Evolutionary conservation across 2,113 vertebrate genomes (phyloP).

Genomic region (Eptesicus fuscus): DNA sequence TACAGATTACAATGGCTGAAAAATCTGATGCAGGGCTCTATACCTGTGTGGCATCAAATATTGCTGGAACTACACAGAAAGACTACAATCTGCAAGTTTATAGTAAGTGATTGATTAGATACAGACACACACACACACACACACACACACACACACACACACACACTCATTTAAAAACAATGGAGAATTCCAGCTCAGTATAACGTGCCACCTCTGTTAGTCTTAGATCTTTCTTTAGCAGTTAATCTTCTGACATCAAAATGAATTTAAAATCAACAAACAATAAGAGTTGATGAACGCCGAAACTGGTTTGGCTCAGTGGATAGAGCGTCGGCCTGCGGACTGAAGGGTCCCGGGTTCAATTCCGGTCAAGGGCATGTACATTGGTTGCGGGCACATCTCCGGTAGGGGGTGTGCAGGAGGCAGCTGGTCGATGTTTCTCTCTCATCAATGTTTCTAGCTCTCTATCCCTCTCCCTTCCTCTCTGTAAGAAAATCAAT

Average conservation of each 20-base stretch:
- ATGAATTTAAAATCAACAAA: not conserved
- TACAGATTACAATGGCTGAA: conserved; percentile 89
- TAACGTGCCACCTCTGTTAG: not conserved
- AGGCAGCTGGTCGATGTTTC: too few relatives aligned
- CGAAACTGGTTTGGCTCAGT: too few relatives aligned
- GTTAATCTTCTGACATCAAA: not conserved
- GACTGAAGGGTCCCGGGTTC: too few relatives aligned
- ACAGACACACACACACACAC: too few relatives aligned
- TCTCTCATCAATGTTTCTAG: too few relatives aligned
- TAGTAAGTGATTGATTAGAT: conserved; percentile 77
- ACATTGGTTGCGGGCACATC: too few relatives aligned
- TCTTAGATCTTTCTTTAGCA: not conserved
- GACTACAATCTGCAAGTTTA: conserved; percentile 94
- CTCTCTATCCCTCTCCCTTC: too few relatives aligned
- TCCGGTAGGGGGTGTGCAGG: too few relatives aligned
- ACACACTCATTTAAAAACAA: not conserved
- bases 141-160: too few relatives aligned
- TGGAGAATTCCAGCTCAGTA: not conserved
- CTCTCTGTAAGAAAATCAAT: too few relatives aligned
- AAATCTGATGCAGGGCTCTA: conserved; percentile 89
- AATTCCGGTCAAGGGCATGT: too few relatives aligned
- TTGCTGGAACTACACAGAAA: conserved; percentile 86
- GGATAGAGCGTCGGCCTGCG: too few relatives aligned
- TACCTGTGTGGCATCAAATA: conserved; percentile 89
- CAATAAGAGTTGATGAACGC: not conserved